phyloP scores from a whole-genome alignment of 2,113 vertebrate species.

The Tapirus terrestris region DNA sequence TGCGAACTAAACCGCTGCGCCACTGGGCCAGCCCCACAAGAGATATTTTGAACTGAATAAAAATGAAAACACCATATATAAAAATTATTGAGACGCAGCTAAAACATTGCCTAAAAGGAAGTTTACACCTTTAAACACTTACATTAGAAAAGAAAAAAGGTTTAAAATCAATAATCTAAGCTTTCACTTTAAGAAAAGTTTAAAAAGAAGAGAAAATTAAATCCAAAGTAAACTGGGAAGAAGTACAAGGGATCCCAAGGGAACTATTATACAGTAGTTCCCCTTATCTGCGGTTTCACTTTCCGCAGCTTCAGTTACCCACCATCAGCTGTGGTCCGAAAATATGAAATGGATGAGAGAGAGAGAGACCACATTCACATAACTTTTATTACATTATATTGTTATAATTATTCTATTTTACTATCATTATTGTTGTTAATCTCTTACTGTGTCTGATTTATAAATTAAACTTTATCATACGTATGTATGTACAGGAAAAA shows the following conservation, averaged over 20 bases:
- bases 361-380: neutral
- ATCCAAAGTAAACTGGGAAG: constrained; percentile 13
- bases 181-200: constrained; percentile 23
- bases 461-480: neutral
- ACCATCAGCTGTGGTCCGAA: neutral
- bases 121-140: neutral
- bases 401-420: neutral
- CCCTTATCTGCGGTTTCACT: neutral
- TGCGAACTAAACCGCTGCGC: no score
- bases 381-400: neutral
- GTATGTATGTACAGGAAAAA: neutral
- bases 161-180: constrained; percentile 37
- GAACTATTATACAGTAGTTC: neutral
- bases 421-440: neutral
- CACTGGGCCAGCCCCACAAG: no score
- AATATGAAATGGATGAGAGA: neutral
- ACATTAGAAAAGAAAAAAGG: neutral
- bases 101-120: neutral
- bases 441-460: neutral
- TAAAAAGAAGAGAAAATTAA: neutral
- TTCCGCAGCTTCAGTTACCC: neutral
- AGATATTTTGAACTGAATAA: neutral
- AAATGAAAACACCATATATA: constrained; percentile 44
- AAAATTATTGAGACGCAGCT: neutral
- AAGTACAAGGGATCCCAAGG: neutral